Conservation (phyloP, 2,113 vertebrate genomes). For the Lepisosteus osseus region DNA sequence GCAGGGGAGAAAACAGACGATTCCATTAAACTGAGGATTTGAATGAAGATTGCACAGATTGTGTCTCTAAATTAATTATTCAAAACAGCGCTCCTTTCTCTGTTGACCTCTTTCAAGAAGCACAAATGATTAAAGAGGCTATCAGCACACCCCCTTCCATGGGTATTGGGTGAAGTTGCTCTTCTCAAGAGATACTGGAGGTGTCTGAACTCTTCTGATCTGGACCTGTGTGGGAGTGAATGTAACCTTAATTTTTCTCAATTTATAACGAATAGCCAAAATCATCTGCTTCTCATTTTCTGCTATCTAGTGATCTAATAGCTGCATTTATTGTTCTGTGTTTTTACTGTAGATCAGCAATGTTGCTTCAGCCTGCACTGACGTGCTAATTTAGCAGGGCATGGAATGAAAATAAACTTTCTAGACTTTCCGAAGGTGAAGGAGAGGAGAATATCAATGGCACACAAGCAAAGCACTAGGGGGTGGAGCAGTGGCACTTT, state of each 20-base stretch:
- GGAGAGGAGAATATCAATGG: too few species aligned
- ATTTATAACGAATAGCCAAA: too few species aligned
- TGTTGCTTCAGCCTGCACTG: too few species aligned
- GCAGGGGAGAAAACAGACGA: slow-evolving; percentile 43
- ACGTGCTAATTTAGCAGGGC: too few species aligned
- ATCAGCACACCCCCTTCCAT: slow-evolving; percentile 56
- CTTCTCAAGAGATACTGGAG: slow-evolving; percentile 50
- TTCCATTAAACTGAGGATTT: slow-evolving; percentile 56
- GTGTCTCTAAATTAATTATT: slow-evolving; percentile 71
- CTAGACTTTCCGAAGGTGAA: too few species aligned
- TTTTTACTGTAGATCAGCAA: too few species aligned
- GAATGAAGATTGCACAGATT: slow-evolving; percentile 66
- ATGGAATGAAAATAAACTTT: too few species aligned
- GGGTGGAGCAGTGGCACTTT: too few species aligned
- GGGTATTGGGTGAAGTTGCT: slow-evolving; percentile 49
- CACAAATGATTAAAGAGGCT: slow-evolving; percentile 73
- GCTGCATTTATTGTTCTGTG: too few species aligned
- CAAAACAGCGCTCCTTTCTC: slow-evolving; percentile 63
- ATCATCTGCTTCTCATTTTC: too few species aligned
- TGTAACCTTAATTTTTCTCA: background rate
- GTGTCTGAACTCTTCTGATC: background rate
- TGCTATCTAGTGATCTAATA: too few species aligned
- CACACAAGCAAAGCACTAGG: too few species aligned
- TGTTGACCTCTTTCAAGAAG: slow-evolving; percentile 71
- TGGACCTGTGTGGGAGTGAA: background rate